Conservation (phyloP, 2,888 invertebrate genomes). For the Rhogogaster chlorosoma region DNA sequence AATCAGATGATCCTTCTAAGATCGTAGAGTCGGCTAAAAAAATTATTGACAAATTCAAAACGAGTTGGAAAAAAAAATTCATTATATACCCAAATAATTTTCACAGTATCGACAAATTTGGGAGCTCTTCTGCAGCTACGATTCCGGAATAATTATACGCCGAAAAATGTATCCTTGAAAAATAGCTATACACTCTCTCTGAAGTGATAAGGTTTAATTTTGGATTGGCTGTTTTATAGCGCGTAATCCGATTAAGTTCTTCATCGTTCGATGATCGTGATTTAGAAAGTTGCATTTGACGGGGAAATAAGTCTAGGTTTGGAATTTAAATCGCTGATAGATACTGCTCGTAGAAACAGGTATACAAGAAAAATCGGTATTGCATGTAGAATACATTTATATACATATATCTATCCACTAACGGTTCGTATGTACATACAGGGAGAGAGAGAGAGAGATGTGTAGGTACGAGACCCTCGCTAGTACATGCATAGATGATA, state of each 20-base stretch:
- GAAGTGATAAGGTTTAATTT: not conserved
- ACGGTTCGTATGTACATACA: not conserved
- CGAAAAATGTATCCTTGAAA: not conserved
- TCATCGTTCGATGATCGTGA: slow-evolving; percentile 7
- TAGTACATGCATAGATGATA: slow-evolving; percentile 1
- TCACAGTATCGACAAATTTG: not conserved
- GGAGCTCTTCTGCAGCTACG: not conserved
- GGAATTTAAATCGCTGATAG: slow-evolving; percentile 32
- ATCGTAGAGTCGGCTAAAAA: no score
- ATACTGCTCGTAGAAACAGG: not conserved
- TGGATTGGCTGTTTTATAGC: not conserved
- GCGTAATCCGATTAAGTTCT: slow-evolving; percentile 10
- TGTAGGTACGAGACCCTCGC: not conserved
- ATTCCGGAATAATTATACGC: not conserved
- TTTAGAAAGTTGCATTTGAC: not conserved
- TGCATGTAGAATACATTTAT: slow-evolving; percentile 15
- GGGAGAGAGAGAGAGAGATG: no score
- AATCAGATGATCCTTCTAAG: not conserved
- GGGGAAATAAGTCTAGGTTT: not conserved
- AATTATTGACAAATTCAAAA: no score
- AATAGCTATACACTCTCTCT: not conserved
- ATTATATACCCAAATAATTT: no score
- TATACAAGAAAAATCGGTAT: not conserved
- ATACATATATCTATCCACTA: not conserved
- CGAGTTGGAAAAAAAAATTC: no score